A percentile compares a stretch with the other conserved stretches of the same genome.
Conservation (phyloP, 2,797 vertebrate species). For the Rhinophrynus dorsalis region DNA sequence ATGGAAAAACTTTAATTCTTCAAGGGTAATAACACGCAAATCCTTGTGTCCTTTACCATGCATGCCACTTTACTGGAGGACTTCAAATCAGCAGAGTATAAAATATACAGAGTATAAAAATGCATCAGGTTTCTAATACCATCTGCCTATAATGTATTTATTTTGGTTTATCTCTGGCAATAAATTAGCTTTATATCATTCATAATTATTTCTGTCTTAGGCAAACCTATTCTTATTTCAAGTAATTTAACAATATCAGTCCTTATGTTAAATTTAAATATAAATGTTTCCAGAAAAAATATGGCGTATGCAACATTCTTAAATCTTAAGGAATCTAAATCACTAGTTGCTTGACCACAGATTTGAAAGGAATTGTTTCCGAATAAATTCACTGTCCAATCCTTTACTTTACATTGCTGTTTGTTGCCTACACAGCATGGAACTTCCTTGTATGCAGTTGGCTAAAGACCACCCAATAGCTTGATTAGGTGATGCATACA, state of each 20-base stretch:
- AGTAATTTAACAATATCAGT: constrained; percentile 5
- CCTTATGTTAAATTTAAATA: background rate
- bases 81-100: no score
- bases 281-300: constrained; percentile 21
- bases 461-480: constrained; percentile 28
- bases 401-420: constrained; percentile 9
- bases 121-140: background rate
- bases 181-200: background rate
- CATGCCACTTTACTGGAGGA: background rate
- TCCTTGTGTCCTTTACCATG: no score
- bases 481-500: constrained; percentile 10
- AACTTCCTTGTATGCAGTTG: constrained; percentile 14
- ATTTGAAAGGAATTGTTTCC: constrained; percentile 20
- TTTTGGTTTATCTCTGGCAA: background rate
- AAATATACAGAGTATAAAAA: no score
- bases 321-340: constrained; percentile 12
- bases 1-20: no score
- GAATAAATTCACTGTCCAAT: constrained; percentile 14
- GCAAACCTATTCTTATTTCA: background rate
- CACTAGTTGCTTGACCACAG: constrained; percentile 21
- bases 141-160: background rate
- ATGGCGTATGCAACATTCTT: constrained; percentile 7
- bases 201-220: background rate
- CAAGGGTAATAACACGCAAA: no score
- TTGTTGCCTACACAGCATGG: constrained; percentile 14